Conservation (phyloP, 2,797 vertebrate genomes). For the Scolopax rusticola region DNA sequence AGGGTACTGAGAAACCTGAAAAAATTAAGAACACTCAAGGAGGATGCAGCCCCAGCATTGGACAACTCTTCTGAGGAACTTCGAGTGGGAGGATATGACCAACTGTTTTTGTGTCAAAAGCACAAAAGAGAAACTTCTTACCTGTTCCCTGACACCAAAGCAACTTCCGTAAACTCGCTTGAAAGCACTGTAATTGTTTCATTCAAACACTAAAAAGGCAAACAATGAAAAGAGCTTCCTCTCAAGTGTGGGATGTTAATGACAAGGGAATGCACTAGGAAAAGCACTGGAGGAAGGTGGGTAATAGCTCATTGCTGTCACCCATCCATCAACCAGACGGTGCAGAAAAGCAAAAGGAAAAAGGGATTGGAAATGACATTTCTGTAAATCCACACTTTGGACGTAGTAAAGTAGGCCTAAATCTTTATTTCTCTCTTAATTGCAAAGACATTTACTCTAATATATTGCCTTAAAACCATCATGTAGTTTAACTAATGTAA, state of each 20-base stretch:
- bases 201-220: background rate
- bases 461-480: background rate
- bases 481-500: background rate
- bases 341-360: conserved; percentile 44
- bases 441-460: background rate
- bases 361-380: conserved; percentile 12
- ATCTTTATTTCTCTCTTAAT: background rate
- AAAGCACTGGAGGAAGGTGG: background rate
- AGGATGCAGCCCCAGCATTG: background rate
- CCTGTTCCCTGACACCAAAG: background rate
- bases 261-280: background rate
- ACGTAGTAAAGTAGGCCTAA: background rate
- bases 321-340: conserved; percentile 17
- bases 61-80: background rate
- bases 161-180: background rate
- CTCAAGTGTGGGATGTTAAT: background rate
- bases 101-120: background rate
- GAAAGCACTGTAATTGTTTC: background rate
- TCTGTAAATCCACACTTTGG: background rate
- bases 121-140: background rate
- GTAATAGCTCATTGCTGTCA: conserved; percentile 33
- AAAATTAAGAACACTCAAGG: background rate
- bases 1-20: background rate
- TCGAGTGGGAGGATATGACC: background rate
- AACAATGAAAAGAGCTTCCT: conserved; percentile 7